Percentiles rank a stretch among this genome's conserved stretches.
Evolutionary conservation across 2,888 invertebrate species (phyloP).

Genomic region (Metopia argyrocephala): DNA sequence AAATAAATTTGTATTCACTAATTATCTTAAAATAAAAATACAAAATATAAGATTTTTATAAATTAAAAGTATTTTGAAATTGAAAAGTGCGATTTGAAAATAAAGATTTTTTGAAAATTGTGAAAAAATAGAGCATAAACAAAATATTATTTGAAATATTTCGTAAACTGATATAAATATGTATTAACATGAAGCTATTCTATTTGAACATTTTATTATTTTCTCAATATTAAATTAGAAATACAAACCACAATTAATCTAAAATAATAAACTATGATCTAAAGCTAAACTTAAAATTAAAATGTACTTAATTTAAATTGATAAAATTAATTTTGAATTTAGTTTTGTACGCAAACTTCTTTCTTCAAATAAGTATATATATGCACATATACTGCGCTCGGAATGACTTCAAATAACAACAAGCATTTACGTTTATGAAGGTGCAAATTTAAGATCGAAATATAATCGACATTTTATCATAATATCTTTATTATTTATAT

Average conservation of each 20-base stretch:
- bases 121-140: not conserved
- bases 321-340: no score
- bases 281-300: not conserved
- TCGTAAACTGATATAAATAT: not conserved
- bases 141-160: not conserved
- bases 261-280: not conserved
- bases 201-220: conserved; percentile 1
- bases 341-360: no score
- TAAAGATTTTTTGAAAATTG: conserved; percentile 36
- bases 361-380: no score
- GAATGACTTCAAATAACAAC: no score
- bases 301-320: not conserved
- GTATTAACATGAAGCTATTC: not conserved
- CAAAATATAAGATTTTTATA: conserved; percentile 32
- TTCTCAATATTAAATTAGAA: not conserved
- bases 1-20: conserved; percentile 64
- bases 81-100: conserved; percentile 46
- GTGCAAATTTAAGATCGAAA: no score
- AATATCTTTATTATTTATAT: no score
- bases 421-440: no score
- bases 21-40: conserved; percentile 56
- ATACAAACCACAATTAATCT: not conserved
- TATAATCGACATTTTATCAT: no score
- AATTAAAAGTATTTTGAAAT: conserved; percentile 20
- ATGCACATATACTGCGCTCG: no score